These are phyloP conservation scores for Aphrophora alni DNA, from an alignment of 2,888 invertebrate species.

Conservation along the genomic window DNA sequence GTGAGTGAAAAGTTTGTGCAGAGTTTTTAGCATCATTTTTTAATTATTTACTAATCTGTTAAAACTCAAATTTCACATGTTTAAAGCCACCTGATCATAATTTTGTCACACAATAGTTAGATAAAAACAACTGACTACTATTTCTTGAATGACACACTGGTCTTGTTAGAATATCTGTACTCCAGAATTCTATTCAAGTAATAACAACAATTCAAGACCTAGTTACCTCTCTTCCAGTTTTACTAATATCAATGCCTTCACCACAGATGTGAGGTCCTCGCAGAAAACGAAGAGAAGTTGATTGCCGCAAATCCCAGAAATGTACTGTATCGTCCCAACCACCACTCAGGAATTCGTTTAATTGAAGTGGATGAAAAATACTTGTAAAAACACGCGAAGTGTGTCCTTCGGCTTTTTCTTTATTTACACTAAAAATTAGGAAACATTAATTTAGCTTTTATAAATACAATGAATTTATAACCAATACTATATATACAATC, in stretches of 20 bases:
- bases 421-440: slow-evolving; percentile 58
- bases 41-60: no score
- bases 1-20: no score
- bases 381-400: slow-evolving; percentile 69
- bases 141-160: not conserved
- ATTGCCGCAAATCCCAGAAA: slow-evolving; percentile 51
- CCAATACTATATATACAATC: not conserved
- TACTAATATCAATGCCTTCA: slow-evolving; percentile 52
- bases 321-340: slow-evolving; percentile 53
- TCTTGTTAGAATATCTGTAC: no score
- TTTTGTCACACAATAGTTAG: not conserved
- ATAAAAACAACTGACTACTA: not conserved
- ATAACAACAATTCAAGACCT: no score
- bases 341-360: slow-evolving; percentile 52
- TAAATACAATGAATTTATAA: not conserved
- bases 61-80: no score
- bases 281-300: slow-evolving; percentile 45
- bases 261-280: slow-evolving; percentile 53
- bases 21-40: no score
- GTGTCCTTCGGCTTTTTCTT: slow-evolving; percentile 65
- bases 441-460: not conserved
- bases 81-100: no score
- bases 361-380: slow-evolving; percentile 64
- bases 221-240: slow-evolving; percentile 50
- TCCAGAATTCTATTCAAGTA: no score